Percentiles rank a stretch among this genome's conserved stretches.
Conservation (phyloP, 53 echinoderm and acorn worm genomes). For the Holothuria scabra region DNA sequence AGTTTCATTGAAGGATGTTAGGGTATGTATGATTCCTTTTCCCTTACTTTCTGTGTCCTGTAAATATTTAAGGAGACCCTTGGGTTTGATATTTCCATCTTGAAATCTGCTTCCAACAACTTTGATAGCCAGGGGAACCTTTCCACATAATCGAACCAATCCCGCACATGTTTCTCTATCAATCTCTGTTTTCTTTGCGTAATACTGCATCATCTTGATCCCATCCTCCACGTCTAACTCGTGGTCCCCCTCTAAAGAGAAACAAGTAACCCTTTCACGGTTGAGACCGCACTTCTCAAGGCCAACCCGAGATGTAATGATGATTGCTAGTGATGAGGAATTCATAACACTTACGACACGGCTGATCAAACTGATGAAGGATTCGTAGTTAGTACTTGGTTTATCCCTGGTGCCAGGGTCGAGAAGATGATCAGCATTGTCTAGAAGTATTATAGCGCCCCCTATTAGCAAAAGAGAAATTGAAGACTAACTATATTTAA, state of each 20-base stretch:
- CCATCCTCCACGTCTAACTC: conserved; percentile 83
- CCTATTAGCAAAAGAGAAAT: conserved; percentile 40
- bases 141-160: conserved; percentile 76
- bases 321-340: conserved; percentile 65
- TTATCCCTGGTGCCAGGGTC: conserved; percentile 66
- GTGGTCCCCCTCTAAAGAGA: conserved; percentile 75
- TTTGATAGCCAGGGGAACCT: conserved; percentile 87
- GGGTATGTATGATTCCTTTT: conserved; percentile 56
- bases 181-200: conserved; percentile 70
- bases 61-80: conserved; percentile 72
- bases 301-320: conserved; percentile 82
- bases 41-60: conserved; percentile 52
- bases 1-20: conserved; percentile 75
- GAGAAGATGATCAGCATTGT: conserved; percentile 90
- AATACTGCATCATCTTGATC: conserved; percentile 78
- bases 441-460: conserved; percentile 84
- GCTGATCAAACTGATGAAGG: conserved; percentile 65
- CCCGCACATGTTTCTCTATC: conserved; percentile 66
- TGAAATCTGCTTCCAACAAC: conserved; percentile 91
- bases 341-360: conserved; percentile 78
- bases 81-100: conserved; percentile 79
- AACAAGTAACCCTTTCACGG: conserved; percentile 41
- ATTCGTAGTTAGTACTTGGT: conserved; percentile 62
- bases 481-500: not conserved
- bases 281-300: conserved; percentile 65